Conservation (phyloP, 2,797 vertebrate genomes). For the Aphelocoma californica region DNA sequence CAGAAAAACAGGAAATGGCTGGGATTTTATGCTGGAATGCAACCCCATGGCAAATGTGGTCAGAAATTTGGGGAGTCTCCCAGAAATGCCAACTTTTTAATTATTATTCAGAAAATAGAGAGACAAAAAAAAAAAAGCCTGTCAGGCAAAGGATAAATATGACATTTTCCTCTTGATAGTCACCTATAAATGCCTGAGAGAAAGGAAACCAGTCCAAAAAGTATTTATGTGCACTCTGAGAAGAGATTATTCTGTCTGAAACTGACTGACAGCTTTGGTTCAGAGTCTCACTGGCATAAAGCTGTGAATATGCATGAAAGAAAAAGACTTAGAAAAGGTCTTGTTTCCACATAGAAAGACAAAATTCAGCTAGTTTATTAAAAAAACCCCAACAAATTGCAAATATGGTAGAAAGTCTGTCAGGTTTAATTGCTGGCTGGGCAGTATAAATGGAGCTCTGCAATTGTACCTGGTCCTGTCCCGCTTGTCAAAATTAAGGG, state of each 20-base stretch:
- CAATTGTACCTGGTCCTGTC: background rate
- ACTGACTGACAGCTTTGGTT: background rate
- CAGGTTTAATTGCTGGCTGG: background rate
- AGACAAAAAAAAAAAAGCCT: background rate
- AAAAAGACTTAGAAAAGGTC: background rate
- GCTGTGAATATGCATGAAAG: background rate
- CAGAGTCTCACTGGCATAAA: background rate
- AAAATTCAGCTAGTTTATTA: background rate
- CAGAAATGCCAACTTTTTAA: background rate
- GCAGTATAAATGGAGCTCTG: background rate
- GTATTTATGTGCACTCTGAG: background rate
- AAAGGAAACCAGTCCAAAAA: slow-evolving; percentile 16
- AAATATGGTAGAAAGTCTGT: background rate
- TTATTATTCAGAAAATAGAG: background rate
- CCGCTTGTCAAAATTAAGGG: background rate
- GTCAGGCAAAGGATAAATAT: background rate
- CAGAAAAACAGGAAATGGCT: background rate
- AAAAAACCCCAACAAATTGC: background rate
- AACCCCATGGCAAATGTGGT: background rate
- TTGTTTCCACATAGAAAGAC: background rate
- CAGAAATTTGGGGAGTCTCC: background rate
- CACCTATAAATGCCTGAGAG: slow-evolving; percentile 21
- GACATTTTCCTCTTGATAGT: slow-evolving; percentile 42
- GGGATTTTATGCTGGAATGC: background rate
- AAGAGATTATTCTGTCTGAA: slow-evolving; percentile 2